Base-by-base conservation (phyloP, 2,888 invertebrate species). In the Itoplectis maculator region DNA sequence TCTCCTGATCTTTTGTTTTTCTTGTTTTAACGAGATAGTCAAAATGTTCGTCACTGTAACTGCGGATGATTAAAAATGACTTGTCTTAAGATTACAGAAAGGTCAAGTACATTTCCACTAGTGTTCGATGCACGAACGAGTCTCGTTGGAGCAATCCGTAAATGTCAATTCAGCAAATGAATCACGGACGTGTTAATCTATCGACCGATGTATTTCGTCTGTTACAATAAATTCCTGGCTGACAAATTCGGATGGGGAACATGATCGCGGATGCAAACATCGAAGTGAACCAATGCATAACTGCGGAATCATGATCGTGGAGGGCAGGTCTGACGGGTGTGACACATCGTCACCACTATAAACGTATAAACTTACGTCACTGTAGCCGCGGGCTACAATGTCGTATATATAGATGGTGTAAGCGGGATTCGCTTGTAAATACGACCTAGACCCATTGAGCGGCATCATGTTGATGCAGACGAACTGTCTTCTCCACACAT, bases 281-380 rank as follows among this genome's bases (percentile, higher is more conserved):
- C 29, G 29, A 29, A 29, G 29, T 47, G 2, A 11, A n/a, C n/a
- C 15, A 47, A 15, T 15, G 47, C 15, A 47, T 47, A n/a, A 47
- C n/a, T 15, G 47, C 47, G 47, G 15, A 47, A 47, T 47, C n/a
- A 47, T 73, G 59, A 70, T 72, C 65, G 59, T 68, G 74, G 15
- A 51, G 54, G 56, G 68, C 74, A 66, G 59, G 66, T 72, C 79
- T 23, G 74, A 84, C 74, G 74, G 82, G 68, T 73, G 45, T 73
- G 78, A 63, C 49, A 81, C 66, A 74, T 83, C 82, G 90, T 91
- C 91, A 91, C 88, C 88, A 89, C 90, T 91, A 91, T 91, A 91
- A 91, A 90, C 90, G 87, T 88, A 86, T 75, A 84, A 88, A 90
- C 90, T 91, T 91, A 91, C 90, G 91, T 91, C 91, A 91, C 83